Evolutionary conservation across 2,888 invertebrate genomes (phyloP).

Genomic region (Cerceris ruficornis): DNA sequence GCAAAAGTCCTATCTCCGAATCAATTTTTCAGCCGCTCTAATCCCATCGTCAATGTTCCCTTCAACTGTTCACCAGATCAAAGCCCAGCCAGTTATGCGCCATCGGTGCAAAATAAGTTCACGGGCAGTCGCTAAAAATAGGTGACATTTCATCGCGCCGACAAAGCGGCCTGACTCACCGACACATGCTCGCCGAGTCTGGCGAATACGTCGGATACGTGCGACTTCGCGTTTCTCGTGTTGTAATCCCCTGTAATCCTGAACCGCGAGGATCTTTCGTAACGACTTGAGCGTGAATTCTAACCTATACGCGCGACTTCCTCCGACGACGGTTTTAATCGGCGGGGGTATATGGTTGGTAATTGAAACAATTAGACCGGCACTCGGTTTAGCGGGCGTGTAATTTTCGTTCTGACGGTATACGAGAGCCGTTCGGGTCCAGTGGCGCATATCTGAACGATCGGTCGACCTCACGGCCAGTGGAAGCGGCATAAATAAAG

Average conservation of each 20-base stretch:
- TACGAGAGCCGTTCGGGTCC: slow-evolving; percentile 22
- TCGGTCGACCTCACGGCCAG: slow-evolving; percentile 15
- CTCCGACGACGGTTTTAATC: slow-evolving; percentile 1
- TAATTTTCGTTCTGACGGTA: slow-evolving; percentile 45
- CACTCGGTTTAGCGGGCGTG: slow-evolving; percentile 41
- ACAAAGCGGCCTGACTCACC: slow-evolving; percentile 10
- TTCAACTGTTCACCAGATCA: no score
- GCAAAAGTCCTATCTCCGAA: no score
- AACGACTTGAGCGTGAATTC: slow-evolving; percentile 13
- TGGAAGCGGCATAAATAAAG: slow-evolving; percentile 8
- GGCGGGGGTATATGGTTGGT: slow-evolving; percentile 6
- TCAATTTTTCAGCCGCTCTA: no score
- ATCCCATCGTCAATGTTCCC: no score
- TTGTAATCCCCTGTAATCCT: slow-evolving; percentile 21
- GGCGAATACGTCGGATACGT: background rate
- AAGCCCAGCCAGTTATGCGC: background rate
- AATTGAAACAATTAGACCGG: slow-evolving; percentile 56
- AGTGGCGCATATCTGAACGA: slow-evolving; percentile 24
- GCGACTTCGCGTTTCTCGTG: slow-evolving; percentile 27
- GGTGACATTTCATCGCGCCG: background rate
- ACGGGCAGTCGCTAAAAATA: slow-evolving; percentile 16
- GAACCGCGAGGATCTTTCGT: slow-evolving; percentile 13
- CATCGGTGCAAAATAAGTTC: slow-evolving; percentile 4
- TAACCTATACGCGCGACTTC: background rate
- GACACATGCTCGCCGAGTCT: background rate